Conservation (phyloP, 2,888 invertebrate species). For the Thyatira batis region DNA sequence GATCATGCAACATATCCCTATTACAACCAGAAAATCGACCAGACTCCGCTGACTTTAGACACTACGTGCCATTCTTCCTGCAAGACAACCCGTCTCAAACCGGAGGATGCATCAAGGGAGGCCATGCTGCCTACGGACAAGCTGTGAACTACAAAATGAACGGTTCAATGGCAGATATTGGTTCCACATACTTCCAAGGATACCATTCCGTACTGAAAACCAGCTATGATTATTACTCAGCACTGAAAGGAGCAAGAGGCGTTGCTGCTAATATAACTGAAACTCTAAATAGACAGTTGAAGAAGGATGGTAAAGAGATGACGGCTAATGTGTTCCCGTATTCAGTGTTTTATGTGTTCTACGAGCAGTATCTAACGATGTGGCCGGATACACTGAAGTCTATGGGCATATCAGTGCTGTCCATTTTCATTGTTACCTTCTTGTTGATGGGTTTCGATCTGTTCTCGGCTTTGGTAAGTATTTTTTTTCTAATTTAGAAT, state of each 20-base stretch:
- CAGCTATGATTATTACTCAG: constrained; percentile 94
- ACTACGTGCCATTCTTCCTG: constrained; percentile 90
- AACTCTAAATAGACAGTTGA: constrained; percentile 85
- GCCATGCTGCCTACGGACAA: constrained; percentile 91
- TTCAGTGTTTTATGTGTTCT: constrained; percentile 98
- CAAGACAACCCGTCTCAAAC: constrained; percentile 88
- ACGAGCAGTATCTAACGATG: constrained; percentile 99
- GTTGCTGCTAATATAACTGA: constrained; percentile 92
- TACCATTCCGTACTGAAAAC: constrained; percentile 96
- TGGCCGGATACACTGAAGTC: constrained; percentile 95
- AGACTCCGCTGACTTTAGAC: constrained; percentile 83
- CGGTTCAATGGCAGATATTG: constrained; percentile 77
- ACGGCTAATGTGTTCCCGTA: constrained; percentile 91
- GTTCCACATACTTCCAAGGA: constrained; percentile 91
- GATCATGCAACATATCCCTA: constrained; percentile 75
- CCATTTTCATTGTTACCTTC: constrained; percentile 97
- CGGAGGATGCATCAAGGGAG: constrained; percentile 88
- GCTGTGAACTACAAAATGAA: constrained; percentile 84
- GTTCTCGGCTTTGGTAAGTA: constrained; percentile 88
- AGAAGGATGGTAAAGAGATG: constrained; percentile 61
- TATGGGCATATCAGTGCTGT: constrained; percentile 92
- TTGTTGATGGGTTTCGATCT: constrained; percentile 96
- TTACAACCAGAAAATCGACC: constrained; percentile 83
- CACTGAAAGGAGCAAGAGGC: constrained; percentile 90
- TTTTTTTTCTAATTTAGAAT: too few species aligned